A percentile compares a stretch with the other conserved stretches of the same genome.
These are phyloP conservation scores for Oenanthe oenanthe DNA, from an alignment of 2,113 vertebrate species.

Conservation along the genomic window DNA sequence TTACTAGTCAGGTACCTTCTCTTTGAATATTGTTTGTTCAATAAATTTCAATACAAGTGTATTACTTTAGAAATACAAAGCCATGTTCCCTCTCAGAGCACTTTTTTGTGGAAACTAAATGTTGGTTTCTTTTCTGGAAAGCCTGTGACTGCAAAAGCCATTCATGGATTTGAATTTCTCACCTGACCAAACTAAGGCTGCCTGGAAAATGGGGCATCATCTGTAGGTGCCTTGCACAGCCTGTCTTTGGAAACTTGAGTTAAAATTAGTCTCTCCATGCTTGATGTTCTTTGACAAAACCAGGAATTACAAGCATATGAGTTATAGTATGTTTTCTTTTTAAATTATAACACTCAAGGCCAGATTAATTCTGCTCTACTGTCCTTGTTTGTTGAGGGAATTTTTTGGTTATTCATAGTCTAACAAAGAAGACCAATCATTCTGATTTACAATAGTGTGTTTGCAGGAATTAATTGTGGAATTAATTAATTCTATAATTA, in stretches of 20 bases:
- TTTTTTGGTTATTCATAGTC: not conserved
- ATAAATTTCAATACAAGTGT: not conserved
- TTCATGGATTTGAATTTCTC: not conserved
- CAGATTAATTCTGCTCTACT: not conserved
- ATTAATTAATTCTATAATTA: not conserved
- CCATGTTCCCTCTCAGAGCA: not conserved
- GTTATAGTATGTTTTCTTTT: not conserved
- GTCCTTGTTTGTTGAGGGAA: not conserved
- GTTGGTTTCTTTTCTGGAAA: not conserved
- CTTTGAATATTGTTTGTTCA: not conserved
- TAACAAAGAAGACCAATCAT: not conserved
- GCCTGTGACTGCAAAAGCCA: not conserved
- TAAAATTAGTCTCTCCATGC: not conserved
- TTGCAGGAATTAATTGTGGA: not conserved
- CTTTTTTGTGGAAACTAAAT: not conserved
- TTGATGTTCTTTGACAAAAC: not conserved
- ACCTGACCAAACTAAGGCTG: not conserved
- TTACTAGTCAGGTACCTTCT: not conserved
- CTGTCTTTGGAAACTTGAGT: not conserved
- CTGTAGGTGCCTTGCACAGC: not conserved
- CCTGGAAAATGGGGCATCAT: not conserved
- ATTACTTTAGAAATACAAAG: not conserved
- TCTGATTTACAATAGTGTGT: not conserved
- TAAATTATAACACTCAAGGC: not conserved
- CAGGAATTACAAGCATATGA: not conserved